Evolutionary conservation across 1,140 invertebrate genomes (phyloP).

Genomic region (Trichonephila inaurata): DNA sequence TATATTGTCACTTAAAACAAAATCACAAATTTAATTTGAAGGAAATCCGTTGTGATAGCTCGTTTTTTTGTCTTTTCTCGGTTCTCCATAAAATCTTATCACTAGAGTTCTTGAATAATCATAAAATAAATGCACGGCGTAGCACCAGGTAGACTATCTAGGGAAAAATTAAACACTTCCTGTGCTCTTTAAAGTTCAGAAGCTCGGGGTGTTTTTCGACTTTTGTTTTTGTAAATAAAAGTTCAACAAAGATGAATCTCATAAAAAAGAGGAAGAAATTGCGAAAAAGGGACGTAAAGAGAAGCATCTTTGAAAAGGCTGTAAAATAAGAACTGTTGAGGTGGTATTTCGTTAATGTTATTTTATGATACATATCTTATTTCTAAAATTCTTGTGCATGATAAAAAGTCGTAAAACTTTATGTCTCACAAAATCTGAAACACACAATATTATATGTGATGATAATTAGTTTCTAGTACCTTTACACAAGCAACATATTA

Average conservation of each 20-base stretch:
- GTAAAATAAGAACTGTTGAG: neutral
- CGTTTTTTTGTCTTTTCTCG: neutral
- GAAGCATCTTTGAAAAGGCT: neutral
- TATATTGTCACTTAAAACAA: neutral
- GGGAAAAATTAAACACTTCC: slow-evolving; percentile 28
- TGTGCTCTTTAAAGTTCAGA: slow-evolving; percentile 2
- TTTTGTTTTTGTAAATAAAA: slow-evolving; percentile 46
- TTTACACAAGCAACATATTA: slow-evolving; percentile 8
- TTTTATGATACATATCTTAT: neutral
- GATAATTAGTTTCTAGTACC: neutral
- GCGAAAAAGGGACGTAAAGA: neutral
- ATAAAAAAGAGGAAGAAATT: slow-evolving; percentile 15
- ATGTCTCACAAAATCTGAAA: neutral
- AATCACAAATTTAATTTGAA: neutral
- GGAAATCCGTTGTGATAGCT: neutral
- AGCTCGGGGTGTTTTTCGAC: neutral
- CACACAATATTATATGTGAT: neutral
- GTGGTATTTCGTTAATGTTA: neutral
- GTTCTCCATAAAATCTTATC: neutral
- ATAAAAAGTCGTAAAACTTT: slow-evolving; percentile 30
- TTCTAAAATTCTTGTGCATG: slow-evolving; percentile 2
- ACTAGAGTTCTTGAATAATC: neutral
- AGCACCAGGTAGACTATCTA: neutral
- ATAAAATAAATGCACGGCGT: neutral
- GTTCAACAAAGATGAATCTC: neutral